Percentiles rank a stretch among this genome's conserved stretches.
phyloP scores from a whole-genome alignment of 2,888 invertebrate genomes.

The Ochropacha duplaris region DNA sequence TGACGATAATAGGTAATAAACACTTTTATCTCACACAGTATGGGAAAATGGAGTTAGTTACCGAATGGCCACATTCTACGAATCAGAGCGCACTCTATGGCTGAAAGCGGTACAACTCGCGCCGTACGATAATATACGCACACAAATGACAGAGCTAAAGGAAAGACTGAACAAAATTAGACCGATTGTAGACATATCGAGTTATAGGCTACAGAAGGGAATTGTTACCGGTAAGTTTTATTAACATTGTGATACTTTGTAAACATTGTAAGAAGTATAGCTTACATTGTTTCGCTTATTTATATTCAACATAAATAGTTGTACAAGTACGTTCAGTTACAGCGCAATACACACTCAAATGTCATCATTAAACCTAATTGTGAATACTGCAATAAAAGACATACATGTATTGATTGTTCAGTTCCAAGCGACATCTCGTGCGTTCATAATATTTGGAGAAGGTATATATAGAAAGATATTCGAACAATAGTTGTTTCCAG shows the following conservation, averaged over 20 bases:
- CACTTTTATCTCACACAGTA: slow-evolving; percentile 72
- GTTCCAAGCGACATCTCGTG: too few species aligned
- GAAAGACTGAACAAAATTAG: slow-evolving; percentile 85
- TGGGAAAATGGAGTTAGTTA: slow-evolving; percentile 93
- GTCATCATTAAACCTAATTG: too few species aligned
- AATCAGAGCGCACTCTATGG: slow-evolving; percentile 93
- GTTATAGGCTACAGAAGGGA: slow-evolving; percentile 87
- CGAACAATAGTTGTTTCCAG: slow-evolving; percentile 64
- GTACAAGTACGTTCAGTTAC: too few species aligned
- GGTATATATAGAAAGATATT: background rate
- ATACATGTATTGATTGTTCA: too few species aligned
- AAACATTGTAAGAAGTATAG: too few species aligned
- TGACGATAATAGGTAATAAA: too few species aligned
- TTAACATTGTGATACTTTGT: too few species aligned
- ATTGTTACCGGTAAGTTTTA: slow-evolving; percentile 85
- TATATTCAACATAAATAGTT: too few species aligned
- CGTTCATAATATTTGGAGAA: background rate
- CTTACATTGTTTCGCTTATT: too few species aligned
- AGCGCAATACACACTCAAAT: too few species aligned
- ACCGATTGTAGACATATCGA: slow-evolving; percentile 86
- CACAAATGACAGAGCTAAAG: slow-evolving; percentile 86
- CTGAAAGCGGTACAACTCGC: slow-evolving; percentile 91
- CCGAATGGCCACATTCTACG: slow-evolving; percentile 90
- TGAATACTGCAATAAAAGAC: too few species aligned
- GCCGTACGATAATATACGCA: slow-evolving; percentile 91